Base-by-base conservation (phyloP, 1,140 invertebrate genomes). In the Meteorus sp. region DNA sequence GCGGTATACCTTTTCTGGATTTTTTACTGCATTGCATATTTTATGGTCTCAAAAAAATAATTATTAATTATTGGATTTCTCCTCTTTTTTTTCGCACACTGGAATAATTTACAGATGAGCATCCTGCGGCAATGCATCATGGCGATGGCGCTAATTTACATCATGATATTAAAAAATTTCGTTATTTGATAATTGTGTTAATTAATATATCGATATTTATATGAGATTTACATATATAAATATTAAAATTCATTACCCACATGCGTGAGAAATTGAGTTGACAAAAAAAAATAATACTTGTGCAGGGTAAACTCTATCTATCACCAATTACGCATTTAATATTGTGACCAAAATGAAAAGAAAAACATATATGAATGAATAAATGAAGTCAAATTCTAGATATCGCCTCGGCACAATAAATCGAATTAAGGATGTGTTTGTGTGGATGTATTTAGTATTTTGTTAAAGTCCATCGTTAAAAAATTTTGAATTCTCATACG, bases 51-150 rank as follows among this genome's bases (percentile, higher is more conserved):
- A n/a, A n/a, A n/a, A n/a, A 47, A 54, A 37, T 19, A 31, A 11
- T 11, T 15, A 41, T 15, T 4, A 52, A 31, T 58, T 17, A 39
- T 39, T 39, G 35, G 35, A 7, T 39, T 9, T 48, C 25, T 56
- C 48, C 29, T 48, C 61, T 71, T 71, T n/a, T n/a, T n/a, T n/a
- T n/a, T n/a, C n/a, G n/a, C n/a, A n/a, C n/a, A n/a, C n/a, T n/a
- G n/a, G n/a, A n/a, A n/a, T n/a, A 19, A 74, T 59, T 77, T 72
- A 1, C 73, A 82, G 80, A 80, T 29, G 80, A 82, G 65, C 78
- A 79, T 67, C 79, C 80, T 22, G 79, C 81, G 3, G 80, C 80
- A 11, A 82, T 82, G 80, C 76, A 82, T 63, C 79, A 81, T 52
- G 80, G 80, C 13, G 71, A 73, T 27, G 76, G 75, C 23, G 75